Evolutionary conservation across 1,140 invertebrate genomes (phyloP).

Genomic region (Zaprionus inermis): DNA sequence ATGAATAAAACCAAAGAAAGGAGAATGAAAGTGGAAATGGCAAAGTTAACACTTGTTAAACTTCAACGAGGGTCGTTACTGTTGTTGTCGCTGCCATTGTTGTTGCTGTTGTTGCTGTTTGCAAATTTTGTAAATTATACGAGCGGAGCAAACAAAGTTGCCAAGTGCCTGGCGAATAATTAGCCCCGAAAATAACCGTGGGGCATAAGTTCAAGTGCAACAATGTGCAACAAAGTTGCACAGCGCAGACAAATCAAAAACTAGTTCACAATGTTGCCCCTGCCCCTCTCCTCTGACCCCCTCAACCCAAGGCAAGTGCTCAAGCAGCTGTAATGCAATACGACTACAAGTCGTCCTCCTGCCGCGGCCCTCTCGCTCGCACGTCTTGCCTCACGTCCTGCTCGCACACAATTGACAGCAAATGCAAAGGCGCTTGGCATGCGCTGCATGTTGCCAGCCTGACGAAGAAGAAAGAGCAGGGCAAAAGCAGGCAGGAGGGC

Average conservation of each 20-base stretch:
- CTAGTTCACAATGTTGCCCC: conserved; percentile 65
- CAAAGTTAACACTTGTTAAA: conserved; percentile 83
- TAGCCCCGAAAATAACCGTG: conserved; percentile 76
- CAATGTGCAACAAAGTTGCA: conserved; percentile 75
- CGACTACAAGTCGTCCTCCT: conserved; percentile 17
- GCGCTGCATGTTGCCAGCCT: conserved; percentile 63
- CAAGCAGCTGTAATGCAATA: conserved; percentile 58
- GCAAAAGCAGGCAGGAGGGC: neutral
- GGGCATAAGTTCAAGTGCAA: conserved; percentile 81
- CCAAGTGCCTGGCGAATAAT: conserved; percentile 78
- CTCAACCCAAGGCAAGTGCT: neutral
- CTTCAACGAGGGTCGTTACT: conserved; percentile 66
- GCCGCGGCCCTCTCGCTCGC: neutral
- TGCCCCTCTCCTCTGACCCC: neutral
- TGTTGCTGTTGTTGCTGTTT: conserved; percentile 36
- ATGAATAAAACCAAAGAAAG: conserved; percentile 74
- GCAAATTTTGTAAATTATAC: conserved; percentile 72
- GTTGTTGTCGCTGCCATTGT: conserved; percentile 15
- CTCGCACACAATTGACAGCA: conserved; percentile 66
- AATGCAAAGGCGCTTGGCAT: conserved; percentile 80
- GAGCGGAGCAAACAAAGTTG: conserved; percentile 70
- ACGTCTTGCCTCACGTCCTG: neutral
- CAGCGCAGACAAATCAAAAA: conserved; percentile 65
- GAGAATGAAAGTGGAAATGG: conserved; percentile 77
- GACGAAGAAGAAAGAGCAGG: neutral